Conservation (phyloP, 2,113 vertebrate species). For the Cottus gobio region DNA sequence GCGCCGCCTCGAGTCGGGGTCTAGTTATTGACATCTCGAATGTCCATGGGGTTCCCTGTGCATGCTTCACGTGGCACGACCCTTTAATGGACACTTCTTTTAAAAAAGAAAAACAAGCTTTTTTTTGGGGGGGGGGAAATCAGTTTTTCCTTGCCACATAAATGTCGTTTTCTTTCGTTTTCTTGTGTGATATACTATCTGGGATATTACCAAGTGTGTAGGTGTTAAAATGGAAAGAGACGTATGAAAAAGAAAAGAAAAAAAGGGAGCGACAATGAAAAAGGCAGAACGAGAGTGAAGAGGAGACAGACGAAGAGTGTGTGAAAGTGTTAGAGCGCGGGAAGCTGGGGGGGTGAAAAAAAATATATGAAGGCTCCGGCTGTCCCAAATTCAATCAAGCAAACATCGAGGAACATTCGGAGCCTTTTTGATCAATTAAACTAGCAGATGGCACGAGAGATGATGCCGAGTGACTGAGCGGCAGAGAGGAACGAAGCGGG, state of each 20-base stretch:
- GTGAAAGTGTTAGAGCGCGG: constrained; percentile 28
- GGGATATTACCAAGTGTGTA: constrained; percentile 57
- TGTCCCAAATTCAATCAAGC: constrained; percentile 74
- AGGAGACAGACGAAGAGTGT: constrained; percentile 44
- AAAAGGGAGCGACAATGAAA: constrained; percentile 45
- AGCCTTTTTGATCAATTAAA: constrained; percentile 81
- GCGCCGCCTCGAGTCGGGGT: constrained; percentile 9
- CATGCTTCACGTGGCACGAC: constrained; percentile 23
- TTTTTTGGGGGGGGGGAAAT: constrained; percentile 10
- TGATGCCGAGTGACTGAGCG: constrained; percentile 48
- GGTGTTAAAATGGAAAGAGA: constrained; percentile 54
- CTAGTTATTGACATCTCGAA: constrained; percentile 58
- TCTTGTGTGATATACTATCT: constrained; percentile 58
- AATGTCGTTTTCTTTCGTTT: constrained; percentile 52
- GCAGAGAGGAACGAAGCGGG: constrained; percentile 61
- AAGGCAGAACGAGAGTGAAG: constrained; percentile 31
- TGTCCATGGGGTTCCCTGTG: constrained; percentile 40
- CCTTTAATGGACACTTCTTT: constrained; percentile 10
- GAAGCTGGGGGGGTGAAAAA: constrained; percentile 37
- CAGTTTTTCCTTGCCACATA: constrained; percentile 19
- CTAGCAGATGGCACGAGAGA: constrained; percentile 69
- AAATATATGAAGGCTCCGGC: constrained; percentile 48
- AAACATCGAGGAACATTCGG: constrained; percentile 69
- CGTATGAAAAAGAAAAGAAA: constrained; percentile 38
- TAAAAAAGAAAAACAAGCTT: no score